Percentiles rank a stretch among this genome's conserved stretches.
These are phyloP conservation scores for Xyrauchen texanus DNA, from an alignment of 2,113 vertebrate species.

Conservation along the genomic window DNA sequence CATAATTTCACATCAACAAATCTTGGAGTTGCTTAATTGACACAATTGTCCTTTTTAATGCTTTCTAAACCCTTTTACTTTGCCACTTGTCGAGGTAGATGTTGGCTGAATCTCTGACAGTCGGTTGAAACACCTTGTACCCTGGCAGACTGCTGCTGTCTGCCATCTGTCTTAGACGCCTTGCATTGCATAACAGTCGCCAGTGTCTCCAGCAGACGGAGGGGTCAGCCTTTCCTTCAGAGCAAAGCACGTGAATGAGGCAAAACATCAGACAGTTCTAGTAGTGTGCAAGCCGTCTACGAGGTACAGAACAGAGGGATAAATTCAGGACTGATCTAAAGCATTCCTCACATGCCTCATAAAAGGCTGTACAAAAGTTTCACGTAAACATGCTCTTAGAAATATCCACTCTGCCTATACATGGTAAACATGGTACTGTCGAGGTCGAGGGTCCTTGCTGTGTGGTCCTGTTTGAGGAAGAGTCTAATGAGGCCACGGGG, in stretches of 20 bases:
- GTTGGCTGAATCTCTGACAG: not conserved
- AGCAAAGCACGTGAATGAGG: not conserved
- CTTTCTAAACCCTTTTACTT: too few relatives aligned
- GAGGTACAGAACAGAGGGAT: slow-evolving; percentile 2
- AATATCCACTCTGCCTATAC: slow-evolving; percentile 29
- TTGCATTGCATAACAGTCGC: slow-evolving; percentile 41
- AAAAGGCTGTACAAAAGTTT: slow-evolving; percentile 44
- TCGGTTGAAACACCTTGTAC: not conserved
- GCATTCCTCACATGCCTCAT: slow-evolving; percentile 66
- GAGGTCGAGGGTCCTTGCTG: slow-evolving; percentile 11
- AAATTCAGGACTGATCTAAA: slow-evolving; percentile 22
- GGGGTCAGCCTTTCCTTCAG: too few relatives aligned
- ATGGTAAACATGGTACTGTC: not conserved
- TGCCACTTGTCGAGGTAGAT: not conserved
- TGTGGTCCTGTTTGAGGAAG: not conserved
- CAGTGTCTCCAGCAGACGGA: slow-evolving; percentile 10
- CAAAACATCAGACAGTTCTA: not conserved
- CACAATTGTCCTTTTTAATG: too few relatives aligned
- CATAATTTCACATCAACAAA: too few relatives aligned
- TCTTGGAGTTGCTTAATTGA: too few relatives aligned
- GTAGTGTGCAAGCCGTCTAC: not conserved
- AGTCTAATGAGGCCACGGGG: not conserved
- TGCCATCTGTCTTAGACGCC: slow-evolving; percentile 49
- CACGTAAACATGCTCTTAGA: slow-evolving; percentile 18
- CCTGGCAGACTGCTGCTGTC: slow-evolving; percentile 46